Conservation (phyloP, 2,888 invertebrate species). For the Hymenopus coronatus region DNA sequence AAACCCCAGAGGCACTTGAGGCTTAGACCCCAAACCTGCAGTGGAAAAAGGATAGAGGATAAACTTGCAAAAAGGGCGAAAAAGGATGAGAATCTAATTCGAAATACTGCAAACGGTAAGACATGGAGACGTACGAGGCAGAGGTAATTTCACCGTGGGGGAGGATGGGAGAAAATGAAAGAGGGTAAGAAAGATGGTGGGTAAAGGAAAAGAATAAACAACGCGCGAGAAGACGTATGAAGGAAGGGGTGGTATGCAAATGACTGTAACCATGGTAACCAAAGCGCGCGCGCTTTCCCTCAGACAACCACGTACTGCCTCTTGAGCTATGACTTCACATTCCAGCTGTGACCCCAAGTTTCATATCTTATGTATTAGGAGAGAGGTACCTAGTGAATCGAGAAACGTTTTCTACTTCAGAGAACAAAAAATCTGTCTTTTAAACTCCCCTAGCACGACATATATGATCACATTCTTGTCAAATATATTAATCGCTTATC, state of each 20-base stretch:
- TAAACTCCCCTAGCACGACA: background rate
- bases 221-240: background rate
- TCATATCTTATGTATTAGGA: background rate
- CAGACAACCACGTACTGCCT: background rate
- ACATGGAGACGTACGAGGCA: background rate
- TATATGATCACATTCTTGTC: no score
- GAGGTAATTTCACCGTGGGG: background rate
- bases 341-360: background rate
- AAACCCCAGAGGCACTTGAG: background rate
- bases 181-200: background rate
- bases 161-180: background rate
- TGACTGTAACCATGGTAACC: constrained; percentile 24
- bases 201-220: background rate
- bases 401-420: background rate
- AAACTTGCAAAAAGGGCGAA: background rate
- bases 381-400: background rate
- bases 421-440: background rate
- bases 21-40: background rate
- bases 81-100: background rate
- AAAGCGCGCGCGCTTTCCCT: background rate
- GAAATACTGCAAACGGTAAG: background rate
- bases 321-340: background rate
- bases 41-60: background rate
- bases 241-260: constrained; percentile 21
- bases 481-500: no score